Conservation (phyloP, 2,888 invertebrate species). For the Microplitis deprimator region DNA sequence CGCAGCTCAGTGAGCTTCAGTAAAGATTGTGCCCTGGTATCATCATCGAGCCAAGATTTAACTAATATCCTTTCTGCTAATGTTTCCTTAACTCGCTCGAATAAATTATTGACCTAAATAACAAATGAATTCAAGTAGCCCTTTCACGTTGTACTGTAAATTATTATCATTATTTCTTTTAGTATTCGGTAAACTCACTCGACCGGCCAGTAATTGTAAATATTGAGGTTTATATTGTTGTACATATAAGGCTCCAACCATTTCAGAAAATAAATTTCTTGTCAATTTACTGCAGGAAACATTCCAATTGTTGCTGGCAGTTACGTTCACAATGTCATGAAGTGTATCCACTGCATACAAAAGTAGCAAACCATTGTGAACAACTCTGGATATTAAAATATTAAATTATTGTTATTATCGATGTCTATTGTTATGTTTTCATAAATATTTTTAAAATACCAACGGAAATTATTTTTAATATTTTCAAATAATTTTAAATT, state of each 20-base stretch:
- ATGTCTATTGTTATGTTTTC: neutral
- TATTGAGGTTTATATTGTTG: slow-evolving; percentile 70
- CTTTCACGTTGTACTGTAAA: neutral
- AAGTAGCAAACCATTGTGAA: slow-evolving; percentile 72
- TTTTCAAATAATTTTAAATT: too few species aligned
- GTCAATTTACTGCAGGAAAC: slow-evolving; percentile 69
- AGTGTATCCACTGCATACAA: slow-evolving; percentile 72
- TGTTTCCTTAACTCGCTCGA: slow-evolving; percentile 70
- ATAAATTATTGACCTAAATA: slow-evolving; percentile 65
- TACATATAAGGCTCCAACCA: slow-evolving; percentile 72
- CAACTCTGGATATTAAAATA: slow-evolving; percentile 62
- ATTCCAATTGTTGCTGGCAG: slow-evolving; percentile 66
- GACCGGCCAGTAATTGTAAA: slow-evolving; percentile 67
- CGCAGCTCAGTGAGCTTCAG: slow-evolving; percentile 69
- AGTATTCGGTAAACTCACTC: slow-evolving; percentile 60
- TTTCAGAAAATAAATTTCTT: slow-evolving; percentile 67
- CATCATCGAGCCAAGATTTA: slow-evolving; percentile 71
- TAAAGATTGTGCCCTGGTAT: slow-evolving; percentile 69
- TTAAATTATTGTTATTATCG: slow-evolving; percentile 19
- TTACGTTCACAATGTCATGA: slow-evolving; percentile 71
- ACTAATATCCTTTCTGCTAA: slow-evolving; percentile 68
- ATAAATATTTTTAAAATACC: neutral
- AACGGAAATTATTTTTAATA: too few species aligned
- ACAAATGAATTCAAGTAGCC: neutral
- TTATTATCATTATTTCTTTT: neutral